Base-by-base conservation (phyloP, 2,888 invertebrate genomes). In the Pandemis cinnamomeana region DNA sequence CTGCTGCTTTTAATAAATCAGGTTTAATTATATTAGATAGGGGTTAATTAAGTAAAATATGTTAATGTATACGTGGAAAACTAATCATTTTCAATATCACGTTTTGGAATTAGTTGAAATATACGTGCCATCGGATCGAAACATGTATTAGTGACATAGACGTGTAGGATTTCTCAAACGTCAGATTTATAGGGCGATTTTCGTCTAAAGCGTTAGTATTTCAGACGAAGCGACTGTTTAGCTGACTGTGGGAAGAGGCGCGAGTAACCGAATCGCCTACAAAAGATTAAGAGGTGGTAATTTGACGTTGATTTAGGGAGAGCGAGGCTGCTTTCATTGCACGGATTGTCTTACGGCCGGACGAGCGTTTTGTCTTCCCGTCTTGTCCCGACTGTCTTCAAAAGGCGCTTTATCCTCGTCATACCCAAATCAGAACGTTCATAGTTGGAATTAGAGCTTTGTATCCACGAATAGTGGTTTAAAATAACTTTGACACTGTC, bases 251-350 rank as follows among this genome's bases (percentile, higher is more conserved):
- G 81, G 87, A 87, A 89, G 91, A 91, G 91, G 91, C 91, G 89
- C 85, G 81, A 91, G 93, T 89, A 93, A 94, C 91, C 88, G 83
- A 90, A 93, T 91, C 91, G 87, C 85, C 87, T 84, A 88, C 91
- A 89, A 89, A 89, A 91, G 93, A 92, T 93, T 93, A 93, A 89
- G 91, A 92, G 89, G 91, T 92, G 92, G 91, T 93, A 93, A 93
- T 94, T 92, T 93, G 93, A 93, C 93, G 83, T 93, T 93, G 93
- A 93, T 93, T 92, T 93, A 93, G 87, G 87, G 87, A 88, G 88
- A 89, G 85, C 83, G 81, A 82, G 82, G 77, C 79, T 79, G 85
- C 89, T 91, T 89, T 92, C 90, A 91, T 89, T 86, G 86, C 79
- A 76, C 79, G 86, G 89, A 89, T 91, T 90, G 91, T 91, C 90